Conservation (phyloP, 2,888 invertebrate species). For the Mythimna lalbum region DNA sequence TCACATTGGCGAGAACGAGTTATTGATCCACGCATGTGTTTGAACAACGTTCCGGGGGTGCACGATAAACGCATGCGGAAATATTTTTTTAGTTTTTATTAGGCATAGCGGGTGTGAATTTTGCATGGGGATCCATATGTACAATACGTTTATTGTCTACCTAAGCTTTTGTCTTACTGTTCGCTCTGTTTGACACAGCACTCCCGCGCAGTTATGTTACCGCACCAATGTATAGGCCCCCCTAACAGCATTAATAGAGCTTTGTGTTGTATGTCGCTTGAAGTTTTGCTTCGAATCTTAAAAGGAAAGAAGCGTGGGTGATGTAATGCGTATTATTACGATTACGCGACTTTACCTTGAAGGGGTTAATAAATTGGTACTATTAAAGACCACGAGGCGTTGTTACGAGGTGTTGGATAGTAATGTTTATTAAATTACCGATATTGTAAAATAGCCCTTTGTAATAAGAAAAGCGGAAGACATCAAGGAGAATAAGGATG, state of each 20-base stretch:
- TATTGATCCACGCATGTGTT: constrained; percentile 8
- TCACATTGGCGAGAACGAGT: constrained; percentile 3
- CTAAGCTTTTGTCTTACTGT: constrained; percentile 5
- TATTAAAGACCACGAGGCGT: constrained; percentile 20
- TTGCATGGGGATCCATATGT: neutral
- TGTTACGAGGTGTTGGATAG: constrained; percentile 22
- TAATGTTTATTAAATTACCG: constrained; percentile 26
- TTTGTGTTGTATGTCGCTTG: constrained; percentile 41
- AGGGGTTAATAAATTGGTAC: constrained; percentile 34
- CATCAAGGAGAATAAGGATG: neutral
- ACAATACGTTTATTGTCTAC: neutral
- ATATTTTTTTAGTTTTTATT: constrained; percentile 3
- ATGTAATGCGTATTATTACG: constrained; percentile 53
- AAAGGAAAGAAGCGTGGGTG: constrained; percentile 56
- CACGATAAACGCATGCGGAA: neutral
- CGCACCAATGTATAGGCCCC: neutral
- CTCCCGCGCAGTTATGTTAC: neutral
- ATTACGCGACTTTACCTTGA: constrained; percentile 48
- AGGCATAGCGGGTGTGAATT: neutral
- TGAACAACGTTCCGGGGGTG: constrained; percentile 7
- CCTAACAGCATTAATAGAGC: constrained; percentile 25
- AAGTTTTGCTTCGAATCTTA: constrained; percentile 40
- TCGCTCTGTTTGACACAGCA: neutral
- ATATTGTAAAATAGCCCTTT: neutral
- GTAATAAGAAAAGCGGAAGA: neutral